These are phyloP conservation scores for Leptonema lineaticorne DNA, from an alignment of 1,140 invertebrate species.

Conservation along the genomic window DNA sequence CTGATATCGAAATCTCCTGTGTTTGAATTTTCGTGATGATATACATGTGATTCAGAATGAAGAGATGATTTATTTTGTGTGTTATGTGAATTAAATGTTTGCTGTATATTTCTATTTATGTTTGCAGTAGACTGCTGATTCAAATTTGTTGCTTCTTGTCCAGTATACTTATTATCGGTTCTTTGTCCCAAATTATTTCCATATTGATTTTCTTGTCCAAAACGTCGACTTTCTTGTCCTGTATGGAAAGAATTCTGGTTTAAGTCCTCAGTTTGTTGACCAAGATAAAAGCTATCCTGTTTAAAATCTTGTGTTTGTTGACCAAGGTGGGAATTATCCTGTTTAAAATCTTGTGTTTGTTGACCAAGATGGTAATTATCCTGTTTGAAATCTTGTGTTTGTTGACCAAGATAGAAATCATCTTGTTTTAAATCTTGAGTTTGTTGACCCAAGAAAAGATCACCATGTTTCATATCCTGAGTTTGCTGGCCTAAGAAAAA, in stretches of 20 bases:
- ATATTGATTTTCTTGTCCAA: constrained; percentile 19
- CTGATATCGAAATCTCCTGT: neutral
- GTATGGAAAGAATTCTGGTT: neutral
- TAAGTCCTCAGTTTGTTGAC: constrained; percentile 26
- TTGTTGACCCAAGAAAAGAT: constrained; percentile 37
- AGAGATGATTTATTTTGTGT: neutral
- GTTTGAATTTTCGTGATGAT: neutral
- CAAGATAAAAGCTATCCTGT: constrained; percentile 30
- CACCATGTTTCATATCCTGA: constrained; percentile 21
- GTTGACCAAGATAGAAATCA: constrained; percentile 41
- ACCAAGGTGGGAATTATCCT: neutral
- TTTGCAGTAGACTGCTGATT: neutral
- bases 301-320: constrained; percentile 31
- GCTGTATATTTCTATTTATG: neutral
- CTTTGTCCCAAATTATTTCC: neutral
- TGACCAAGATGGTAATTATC: constrained; percentile 38
- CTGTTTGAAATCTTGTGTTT: constrained; percentile 47
- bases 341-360: constrained; percentile 32
- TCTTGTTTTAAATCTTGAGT: constrained; percentile 39
- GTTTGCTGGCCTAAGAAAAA: constrained; percentile 41
- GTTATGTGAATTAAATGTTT: neutral
- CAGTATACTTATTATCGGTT: neutral
- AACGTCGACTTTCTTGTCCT: constrained; percentile 15
- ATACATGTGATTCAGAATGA: neutral
- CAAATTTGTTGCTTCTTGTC: neutral